Base-by-base conservation (phyloP, 2,797 vertebrate species). In the Brotogeris chrysoptera region DNA sequence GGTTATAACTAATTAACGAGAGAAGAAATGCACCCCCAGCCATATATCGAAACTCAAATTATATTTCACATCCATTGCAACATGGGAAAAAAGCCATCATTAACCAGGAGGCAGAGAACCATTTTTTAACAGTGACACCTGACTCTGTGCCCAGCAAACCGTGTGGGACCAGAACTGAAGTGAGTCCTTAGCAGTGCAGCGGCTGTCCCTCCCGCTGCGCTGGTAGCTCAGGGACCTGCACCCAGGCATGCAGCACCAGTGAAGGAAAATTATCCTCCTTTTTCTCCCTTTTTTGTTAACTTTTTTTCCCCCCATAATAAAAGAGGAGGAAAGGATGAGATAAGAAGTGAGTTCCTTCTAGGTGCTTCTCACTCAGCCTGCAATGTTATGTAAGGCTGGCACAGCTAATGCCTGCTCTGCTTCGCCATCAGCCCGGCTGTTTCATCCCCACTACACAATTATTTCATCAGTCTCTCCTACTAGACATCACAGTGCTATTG, bases 311-410 rank as follows among this genome's bases (percentile, higher is more conserved):
- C 3, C 24, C 25, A 20, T 47, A 61, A 79, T 84, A 86, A 95
- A 90, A 19, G 23, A 68, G 64, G 83, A 85, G 80, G 92, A 88
- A 96, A 30, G 80, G 71, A 83, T 87, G 86, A 95, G 71, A 90
- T 78, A 86, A 94, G 79, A 80, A 90, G 15, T 68, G 41, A 87
- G 66, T 41, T 95, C 74, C 68, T 95, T 93, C 95, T 96, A 90
- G 74, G 94, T 92, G 78, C 88, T 95, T 96, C 88, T 95, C 86
- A 69, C 83, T 83, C 83, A 96, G 86, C 92, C 94, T 96, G 94
- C 93, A 95, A 64, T 74, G 95, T 96, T 96, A 96, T 80, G 69
- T 96, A 96, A 96, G 91, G 68, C 80, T 96, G 86, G 94, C 80
- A 94, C 80, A 89, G 90, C 80, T 95, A 93, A 93, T 96, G 96